These are phyloP conservation scores for Pachliopta kotzebuea DNA, from an alignment of 2,888 invertebrate genomes.

Conservation along the genomic window DNA sequence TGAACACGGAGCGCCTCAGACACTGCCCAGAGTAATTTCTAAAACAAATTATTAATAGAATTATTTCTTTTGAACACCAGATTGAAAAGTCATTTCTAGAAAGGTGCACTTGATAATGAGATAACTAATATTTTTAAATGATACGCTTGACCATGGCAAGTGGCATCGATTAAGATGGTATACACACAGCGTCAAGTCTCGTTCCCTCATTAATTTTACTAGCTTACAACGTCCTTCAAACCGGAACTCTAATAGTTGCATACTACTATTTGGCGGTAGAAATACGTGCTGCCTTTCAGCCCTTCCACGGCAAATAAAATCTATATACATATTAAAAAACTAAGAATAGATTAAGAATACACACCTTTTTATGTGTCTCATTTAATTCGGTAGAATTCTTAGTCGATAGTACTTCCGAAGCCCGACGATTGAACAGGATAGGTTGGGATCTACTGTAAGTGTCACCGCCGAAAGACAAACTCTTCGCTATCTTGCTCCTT, in stretches of 20 bases:
- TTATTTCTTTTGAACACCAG: too few relatives aligned
- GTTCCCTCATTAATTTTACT: too few relatives aligned
- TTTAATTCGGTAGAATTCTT: conserved; percentile 75
- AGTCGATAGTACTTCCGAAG: conserved; percentile 57
- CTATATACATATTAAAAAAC: not conserved
- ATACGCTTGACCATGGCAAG: too few relatives aligned
- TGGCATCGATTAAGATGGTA: too few relatives aligned
- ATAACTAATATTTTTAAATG: too few relatives aligned
- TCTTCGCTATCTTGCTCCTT: conserved; percentile 77
- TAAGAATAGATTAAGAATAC: not conserved
- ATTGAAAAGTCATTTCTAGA: too few relatives aligned
- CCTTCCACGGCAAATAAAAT: not conserved
- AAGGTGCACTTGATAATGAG: too few relatives aligned
- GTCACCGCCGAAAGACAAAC: conserved; percentile 80
- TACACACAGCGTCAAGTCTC: too few relatives aligned
- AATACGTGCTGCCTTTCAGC: too few relatives aligned
- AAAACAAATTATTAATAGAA: conserved; percentile 31
- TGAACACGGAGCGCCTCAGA: conserved; percentile 86
- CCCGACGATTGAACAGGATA: conserved; percentile 53
- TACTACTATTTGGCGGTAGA: too few relatives aligned
- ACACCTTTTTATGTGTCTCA: conserved; percentile 83
- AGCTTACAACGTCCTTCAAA: too few relatives aligned
- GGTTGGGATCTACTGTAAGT: conserved; percentile 48
- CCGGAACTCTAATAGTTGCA: too few relatives aligned
- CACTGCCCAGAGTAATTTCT: conserved; percentile 92